Evolutionary conservation across 2,888 invertebrate species (phyloP).

Genomic region (Pandemis cinnamomeana): DNA sequence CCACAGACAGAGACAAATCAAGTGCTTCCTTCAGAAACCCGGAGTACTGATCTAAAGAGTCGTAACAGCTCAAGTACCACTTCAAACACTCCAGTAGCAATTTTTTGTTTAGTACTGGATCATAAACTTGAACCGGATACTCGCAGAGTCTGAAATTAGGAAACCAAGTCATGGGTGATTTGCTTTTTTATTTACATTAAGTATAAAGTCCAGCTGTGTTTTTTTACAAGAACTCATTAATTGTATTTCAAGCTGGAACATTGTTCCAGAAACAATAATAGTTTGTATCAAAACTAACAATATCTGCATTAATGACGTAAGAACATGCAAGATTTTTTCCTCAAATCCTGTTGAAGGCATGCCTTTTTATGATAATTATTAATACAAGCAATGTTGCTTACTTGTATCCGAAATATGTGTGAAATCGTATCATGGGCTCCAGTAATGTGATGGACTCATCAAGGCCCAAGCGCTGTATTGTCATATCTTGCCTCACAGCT

Average conservation of each 20-base stretch:
- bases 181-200: not conserved
- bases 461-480: conserved; percentile 87
- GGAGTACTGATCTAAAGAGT: conserved; percentile 62
- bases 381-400: conserved; percentile 60
- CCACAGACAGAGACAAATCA: conserved; percentile 29
- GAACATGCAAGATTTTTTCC: too few species aligned
- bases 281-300: too few species aligned
- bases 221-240: too few species aligned
- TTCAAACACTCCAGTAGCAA: conserved; percentile 90
- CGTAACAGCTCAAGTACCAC: conserved; percentile 85
- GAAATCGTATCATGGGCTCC: conserved; percentile 90
- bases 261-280: too few species aligned
- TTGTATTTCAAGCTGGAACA: too few species aligned
- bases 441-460: conserved; percentile 84
- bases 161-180: conserved; percentile 12
- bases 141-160: conserved; percentile 84
- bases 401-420: conserved; percentile 89
- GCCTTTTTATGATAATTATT: too few species aligned
- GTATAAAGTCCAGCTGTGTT: too few species aligned
- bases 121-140: conserved; percentile 83
- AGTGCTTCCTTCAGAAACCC: conserved; percentile 47
- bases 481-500: conserved; percentile 91
- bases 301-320: too few species aligned
- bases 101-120: conserved; percentile 88
- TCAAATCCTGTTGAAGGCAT: too few species aligned